Base-by-base conservation (phyloP, 1,140 invertebrate genomes). In the Amphibalanus amphitrite region DNA sequence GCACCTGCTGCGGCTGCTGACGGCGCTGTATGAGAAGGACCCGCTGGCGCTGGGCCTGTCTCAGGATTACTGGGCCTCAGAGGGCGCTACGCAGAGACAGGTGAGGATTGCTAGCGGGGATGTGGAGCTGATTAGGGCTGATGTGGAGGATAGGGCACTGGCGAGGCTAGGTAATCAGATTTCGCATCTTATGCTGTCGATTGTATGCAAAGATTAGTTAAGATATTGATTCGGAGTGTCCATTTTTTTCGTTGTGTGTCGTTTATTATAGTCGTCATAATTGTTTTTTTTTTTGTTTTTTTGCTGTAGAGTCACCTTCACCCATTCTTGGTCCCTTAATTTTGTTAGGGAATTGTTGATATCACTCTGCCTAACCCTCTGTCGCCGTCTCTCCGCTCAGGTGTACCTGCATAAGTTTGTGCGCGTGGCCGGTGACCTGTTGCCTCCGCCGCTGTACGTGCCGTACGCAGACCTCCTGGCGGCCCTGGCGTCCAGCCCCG, bases 341-440 rank as follows among this genome's bases (percentile, higher is more conserved):
- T n/a, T n/a, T n/a, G n/a, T n/a, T n/a, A n/a, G n/a, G n/a, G n/a
- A n/a, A n/a, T n/a, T n/a, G n/a, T n/a, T n/a, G n/a, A n/a, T n/a
- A n/a, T n/a, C n/a, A n/a, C n/a, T n/a, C n/a, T n/a, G n/a, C 69
- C 1, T 69, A 15, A 47, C 69, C 25, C 33, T 69, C 15, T 15
- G 30, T 23, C 59, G 15, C 15, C 15, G 69, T 23, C 30, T 4
- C n/a, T 3, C 69, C 33, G 25, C n/a, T n/a, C 85, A 91, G 76
- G 87, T 91, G 26, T 88, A 89, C 0, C 82, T 97, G 15, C 93
- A 90, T 79, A 97, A 96, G 82, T 95, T 97, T 80, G 86, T 97
- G 4, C 84, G 91, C 8, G 82, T 93, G 70, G 89, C 92, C 64
- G 90, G 93, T 69, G 92, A 94, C 79, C 83, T 92, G 78, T 80